Evolutionary conservation across 2,797 vertebrate species (phyloP), one percentile per base, ranked within the genome.

Genomic region (Enteromius anoplus): DNA sequence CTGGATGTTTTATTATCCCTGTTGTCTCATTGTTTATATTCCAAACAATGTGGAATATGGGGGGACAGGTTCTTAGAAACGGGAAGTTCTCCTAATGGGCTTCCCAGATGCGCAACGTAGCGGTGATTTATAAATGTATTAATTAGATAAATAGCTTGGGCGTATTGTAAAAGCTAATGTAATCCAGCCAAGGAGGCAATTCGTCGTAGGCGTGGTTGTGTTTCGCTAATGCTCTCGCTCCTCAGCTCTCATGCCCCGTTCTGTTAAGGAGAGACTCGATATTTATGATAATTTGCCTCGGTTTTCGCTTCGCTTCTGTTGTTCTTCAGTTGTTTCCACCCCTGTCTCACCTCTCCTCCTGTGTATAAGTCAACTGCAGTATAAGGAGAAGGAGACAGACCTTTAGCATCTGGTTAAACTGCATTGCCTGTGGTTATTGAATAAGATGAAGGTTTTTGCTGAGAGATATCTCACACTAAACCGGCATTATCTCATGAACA

Each of bases 321-420:
- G 80, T 79, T 58, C 83, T 77, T 87, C 84, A 88, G 47, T 82
- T 80, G 86, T 78, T 87, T 83, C 47, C 80, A 66, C 68, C 69
- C 78, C 78, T n/a, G 34, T 62, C 23, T 65, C 55, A 26, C 60
- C 83, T 84, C 77, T 70, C 21, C 40, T 32, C 66, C 34, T 23
- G 60, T 68, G 72, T 60, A 82, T 86, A 68, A 88, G 83, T 91
- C 90, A 81, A 78, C 85, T 88, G 87, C 86, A 88, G 90, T 90
- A 47, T 29, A 64, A 49, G 23, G 26, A 45, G 55, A 29, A 26
- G 53, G 40, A 65, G 60, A 65, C 37, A 37, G 75, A 45, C 75
- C 23, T 65, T 64, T 65, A 32, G 45, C 4, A 0, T n/a, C 26
- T 65, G 17, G 26, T 65, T 78, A 34, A 78, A 49, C 23, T 77